Base-by-base conservation (phyloP, 2,113 vertebrate genomes). In the Chionomys nivalis region DNA sequence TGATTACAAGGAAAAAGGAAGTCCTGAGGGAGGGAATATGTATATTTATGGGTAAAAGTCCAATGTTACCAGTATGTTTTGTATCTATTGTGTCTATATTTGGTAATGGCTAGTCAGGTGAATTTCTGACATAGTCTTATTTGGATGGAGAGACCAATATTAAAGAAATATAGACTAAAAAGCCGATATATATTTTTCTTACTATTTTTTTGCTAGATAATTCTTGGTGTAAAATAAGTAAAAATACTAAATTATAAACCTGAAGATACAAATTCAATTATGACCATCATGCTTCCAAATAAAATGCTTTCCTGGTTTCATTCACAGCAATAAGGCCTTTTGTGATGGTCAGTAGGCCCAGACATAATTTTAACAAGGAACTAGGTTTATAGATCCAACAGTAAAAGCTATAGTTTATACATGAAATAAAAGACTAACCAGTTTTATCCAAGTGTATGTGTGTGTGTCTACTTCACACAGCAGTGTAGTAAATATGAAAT, bases 281-380 rank as follows among this genome's bases (percentile, higher is more conserved):
- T 94, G n/a, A 79, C 78, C 12, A 90, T 1, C 5, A 81, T 87
- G 10, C 33, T 14, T 42, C n/a, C 6, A 47, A 63, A 23, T 65
- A 63, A 93, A 87, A 94, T 58, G 36, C 77, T 47, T 86, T 81
- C n/a, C 58, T 95, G 12, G 5, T 65, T 94, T 93, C 5, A 58
- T 44, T 78, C 31, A 33, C 47, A 90, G 23, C 26, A 36, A 91
- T 44, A 75, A 78, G 31, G 36, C 21, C 76, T 77, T 70, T 79
- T 47, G 93, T 24, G 31, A 88, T 73, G 14, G 24, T 31, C 58
- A 83, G 4, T 42, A 83, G 44, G 17, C 61, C 68, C 55, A 52
- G 13, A 14, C 77, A 83, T 82, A 31, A 65, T 66, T 52, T 47
- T 63, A 93, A 94, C 94, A 86, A 77, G 44, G 24, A 92, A 36